Evolutionary conservation across 2,888 invertebrate species (phyloP).

Genomic region (Eutolmus rufibarbis): DNA sequence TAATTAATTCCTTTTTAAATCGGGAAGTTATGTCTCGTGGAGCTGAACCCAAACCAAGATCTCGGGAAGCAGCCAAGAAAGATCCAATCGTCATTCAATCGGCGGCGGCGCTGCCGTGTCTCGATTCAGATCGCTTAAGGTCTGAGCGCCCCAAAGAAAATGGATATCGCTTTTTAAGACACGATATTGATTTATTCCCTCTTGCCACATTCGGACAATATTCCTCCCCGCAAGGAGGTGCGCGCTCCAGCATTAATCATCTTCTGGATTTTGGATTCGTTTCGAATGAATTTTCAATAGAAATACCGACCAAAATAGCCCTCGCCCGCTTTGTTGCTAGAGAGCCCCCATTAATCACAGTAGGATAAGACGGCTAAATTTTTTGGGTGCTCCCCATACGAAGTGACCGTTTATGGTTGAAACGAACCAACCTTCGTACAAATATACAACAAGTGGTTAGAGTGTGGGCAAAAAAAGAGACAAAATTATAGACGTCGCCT

Average conservation of each 20-base stretch:
- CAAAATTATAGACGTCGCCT: not conserved
- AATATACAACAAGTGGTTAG: not conserved
- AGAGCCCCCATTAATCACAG: not conserved
- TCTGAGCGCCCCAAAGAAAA: not conserved
- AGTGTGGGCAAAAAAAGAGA: not conserved
- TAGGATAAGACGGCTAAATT: not conserved
- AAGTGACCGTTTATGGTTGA: not conserved
- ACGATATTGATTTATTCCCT: not conserved
- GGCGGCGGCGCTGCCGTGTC: not conserved
- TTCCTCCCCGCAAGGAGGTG: not conserved
- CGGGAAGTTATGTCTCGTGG: not conserved
- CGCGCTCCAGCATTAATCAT: not conserved
- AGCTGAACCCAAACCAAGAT: not conserved
- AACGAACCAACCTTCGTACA: not conserved
- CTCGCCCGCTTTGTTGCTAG: not conserved
- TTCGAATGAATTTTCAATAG: not conserved
- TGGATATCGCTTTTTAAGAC: not conserved
- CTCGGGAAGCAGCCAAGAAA: not conserved
- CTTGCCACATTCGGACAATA: not conserved
- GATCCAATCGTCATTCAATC: not conserved
- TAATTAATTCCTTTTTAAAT: not conserved
- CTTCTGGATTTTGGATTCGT: not conserved
- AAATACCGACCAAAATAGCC: not conserved
- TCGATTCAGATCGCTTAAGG: not conserved
- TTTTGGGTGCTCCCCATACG: not conserved